These are phyloP conservation scores for Bursaphelenchus mucronatus DNA, from an alignment of 1,140 invertebrate species.

Conservation along the genomic window DNA sequence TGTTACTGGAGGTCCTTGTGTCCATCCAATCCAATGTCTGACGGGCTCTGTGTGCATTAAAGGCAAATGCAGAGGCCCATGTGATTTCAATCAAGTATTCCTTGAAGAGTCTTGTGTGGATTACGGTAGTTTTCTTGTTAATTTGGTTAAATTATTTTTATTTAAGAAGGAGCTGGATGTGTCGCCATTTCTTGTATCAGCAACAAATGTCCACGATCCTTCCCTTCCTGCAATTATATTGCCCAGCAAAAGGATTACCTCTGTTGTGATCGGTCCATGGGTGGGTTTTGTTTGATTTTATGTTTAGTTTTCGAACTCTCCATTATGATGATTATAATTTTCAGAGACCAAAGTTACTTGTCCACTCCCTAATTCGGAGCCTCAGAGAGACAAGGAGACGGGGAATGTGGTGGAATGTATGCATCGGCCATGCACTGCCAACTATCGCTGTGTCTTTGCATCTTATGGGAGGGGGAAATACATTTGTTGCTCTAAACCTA, in stretches of 20 bases:
- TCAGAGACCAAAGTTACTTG: slow-evolving; percentile 28
- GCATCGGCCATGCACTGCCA: slow-evolving; percentile 16
- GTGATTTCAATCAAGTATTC: slow-evolving; percentile 40
- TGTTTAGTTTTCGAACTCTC: neutral
- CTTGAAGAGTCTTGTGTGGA: slow-evolving; percentile 41
- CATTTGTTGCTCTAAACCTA: slow-evolving; percentile 40
- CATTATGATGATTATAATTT: neutral
- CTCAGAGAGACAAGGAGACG: slow-evolving; percentile 35
- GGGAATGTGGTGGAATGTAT: slow-evolving; percentile 35
- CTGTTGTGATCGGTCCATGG: slow-evolving; percentile 38
- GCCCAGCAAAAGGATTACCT: slow-evolving; percentile 46
- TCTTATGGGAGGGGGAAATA: slow-evolving; percentile 29
- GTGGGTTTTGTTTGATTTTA: slow-evolving; percentile 7
- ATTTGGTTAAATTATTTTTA: slow-evolving; percentile 17
- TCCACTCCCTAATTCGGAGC: slow-evolving; percentile 34
- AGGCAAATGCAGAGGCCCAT: slow-evolving; percentile 37
- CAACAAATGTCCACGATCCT: slow-evolving; percentile 37
- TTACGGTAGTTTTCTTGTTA: slow-evolving; percentile 26
- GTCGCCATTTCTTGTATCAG: slow-evolving; percentile 32
- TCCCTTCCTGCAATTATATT: slow-evolving; percentile 44
- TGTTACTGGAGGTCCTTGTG: slow-evolving; percentile 29
- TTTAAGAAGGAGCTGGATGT: slow-evolving; percentile 40
- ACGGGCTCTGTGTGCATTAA: slow-evolving; percentile 39
- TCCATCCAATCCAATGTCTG: slow-evolving; percentile 32
- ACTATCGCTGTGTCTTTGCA: slow-evolving; percentile 30